phyloP scores from a whole-genome alignment of 2,797 vertebrate species.

The Schizopygopsis malacanthus region DNA sequence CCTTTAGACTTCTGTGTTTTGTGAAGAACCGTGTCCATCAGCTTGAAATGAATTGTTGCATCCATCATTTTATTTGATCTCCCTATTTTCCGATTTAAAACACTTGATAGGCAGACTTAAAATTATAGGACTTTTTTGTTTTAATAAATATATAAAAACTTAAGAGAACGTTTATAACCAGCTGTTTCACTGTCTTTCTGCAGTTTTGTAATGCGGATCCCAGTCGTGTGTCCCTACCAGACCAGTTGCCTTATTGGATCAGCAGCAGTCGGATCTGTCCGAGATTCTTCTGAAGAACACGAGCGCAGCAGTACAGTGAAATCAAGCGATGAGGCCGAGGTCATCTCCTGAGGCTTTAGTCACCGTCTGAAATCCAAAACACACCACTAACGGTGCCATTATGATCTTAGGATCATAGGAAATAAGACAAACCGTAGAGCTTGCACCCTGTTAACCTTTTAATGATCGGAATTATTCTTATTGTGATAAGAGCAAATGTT shows the following conservation, averaged over 20 bases:
- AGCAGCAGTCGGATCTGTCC: slow-evolving; percentile 22
- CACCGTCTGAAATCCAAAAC: slow-evolving; percentile 23
- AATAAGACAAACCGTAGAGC: slow-evolving; percentile 1
- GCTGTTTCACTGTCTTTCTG: slow-evolving; percentile 19
- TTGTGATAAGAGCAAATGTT: background rate
- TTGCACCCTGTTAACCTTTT: slow-evolving; percentile 11
- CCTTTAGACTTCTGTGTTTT: no score
- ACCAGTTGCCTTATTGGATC: slow-evolving; percentile 26
- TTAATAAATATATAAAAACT: background rate
- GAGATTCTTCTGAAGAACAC: slow-evolving; percentile 12
- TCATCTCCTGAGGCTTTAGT: slow-evolving; percentile 19
- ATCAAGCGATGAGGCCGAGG: slow-evolving; percentile 10
- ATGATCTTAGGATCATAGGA: slow-evolving; percentile 32
- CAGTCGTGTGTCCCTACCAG: background rate
- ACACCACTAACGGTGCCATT: background rate
- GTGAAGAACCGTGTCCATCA: no score
- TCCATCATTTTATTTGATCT: background rate
- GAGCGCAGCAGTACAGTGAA: slow-evolving; percentile 37
- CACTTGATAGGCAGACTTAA: background rate
- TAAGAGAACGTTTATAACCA: slow-evolving; percentile 13
- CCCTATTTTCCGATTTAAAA: background rate
- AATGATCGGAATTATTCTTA: background rate
- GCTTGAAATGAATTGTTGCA: background rate
- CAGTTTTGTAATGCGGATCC: slow-evolving; percentile 31
- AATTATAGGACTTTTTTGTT: background rate